A percentile compares a stretch with the other conserved stretches of the same genome.
Conservation (phyloP, 2,797 vertebrate genomes). For the Gephyroberyx darwinii region DNA sequence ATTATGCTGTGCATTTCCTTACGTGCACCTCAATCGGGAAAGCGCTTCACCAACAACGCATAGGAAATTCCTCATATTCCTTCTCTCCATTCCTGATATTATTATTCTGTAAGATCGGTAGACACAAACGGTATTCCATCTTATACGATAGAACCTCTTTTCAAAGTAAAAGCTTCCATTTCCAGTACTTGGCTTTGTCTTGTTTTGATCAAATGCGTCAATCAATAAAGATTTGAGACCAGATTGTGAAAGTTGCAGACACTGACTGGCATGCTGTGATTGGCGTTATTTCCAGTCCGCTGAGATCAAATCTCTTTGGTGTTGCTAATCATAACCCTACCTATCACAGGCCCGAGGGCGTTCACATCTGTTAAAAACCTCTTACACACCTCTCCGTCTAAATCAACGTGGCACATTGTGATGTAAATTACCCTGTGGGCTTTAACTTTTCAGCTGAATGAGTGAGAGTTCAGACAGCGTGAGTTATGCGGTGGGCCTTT, state of each 20-base stretch:
- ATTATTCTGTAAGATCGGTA: constrained; percentile 12
- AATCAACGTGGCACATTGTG: constrained; percentile 73
- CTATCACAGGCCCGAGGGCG: constrained; percentile 52
- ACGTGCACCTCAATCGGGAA: constrained; percentile 20
- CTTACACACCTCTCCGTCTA: constrained; percentile 68
- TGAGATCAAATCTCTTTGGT: constrained; percentile 48
- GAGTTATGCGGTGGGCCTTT: constrained; percentile 73
- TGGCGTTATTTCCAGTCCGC: constrained; percentile 31
- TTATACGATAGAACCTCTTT: constrained; percentile 53
- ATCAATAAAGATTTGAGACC: constrained; percentile 62
- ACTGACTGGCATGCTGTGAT: constrained; percentile 42
- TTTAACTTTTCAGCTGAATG: constrained; percentile 71
- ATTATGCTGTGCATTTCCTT: constrained; percentile 27
- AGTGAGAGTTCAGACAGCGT: constrained; percentile 73
- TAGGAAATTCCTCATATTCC: constrained; percentile 11
- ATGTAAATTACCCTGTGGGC: constrained; percentile 74
- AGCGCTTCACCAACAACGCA: constrained; percentile 34
- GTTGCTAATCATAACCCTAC: constrained; percentile 67
- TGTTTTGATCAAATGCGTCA: constrained; percentile 40
- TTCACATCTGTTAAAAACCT: constrained; percentile 67
- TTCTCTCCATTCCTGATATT: neutral
- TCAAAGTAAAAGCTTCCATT: constrained; percentile 61
- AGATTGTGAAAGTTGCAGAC: constrained; percentile 38
- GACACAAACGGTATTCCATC: constrained; percentile 31
- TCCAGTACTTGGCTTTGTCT: constrained; percentile 35